Evolutionary conservation across 2,888 invertebrate species (phyloP).

Genomic region (Drosophila phalerata): DNA sequence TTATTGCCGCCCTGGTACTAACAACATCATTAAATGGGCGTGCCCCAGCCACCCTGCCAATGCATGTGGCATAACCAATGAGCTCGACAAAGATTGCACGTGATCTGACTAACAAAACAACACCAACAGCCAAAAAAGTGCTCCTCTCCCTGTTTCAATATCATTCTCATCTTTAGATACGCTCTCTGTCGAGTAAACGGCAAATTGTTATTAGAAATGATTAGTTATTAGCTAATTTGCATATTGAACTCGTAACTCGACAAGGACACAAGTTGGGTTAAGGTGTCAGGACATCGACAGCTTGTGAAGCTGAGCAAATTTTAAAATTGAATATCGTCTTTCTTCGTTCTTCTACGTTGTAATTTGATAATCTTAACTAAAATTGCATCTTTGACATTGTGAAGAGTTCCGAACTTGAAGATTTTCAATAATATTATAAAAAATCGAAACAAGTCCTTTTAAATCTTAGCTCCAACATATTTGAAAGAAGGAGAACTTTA

Average conservation of each 20-base stretch:
- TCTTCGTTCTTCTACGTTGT: too few relatives aligned
- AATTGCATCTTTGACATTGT: too few relatives aligned
- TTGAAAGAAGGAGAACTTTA: too few relatives aligned
- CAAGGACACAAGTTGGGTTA: background rate
- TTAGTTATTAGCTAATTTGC: slow-evolving; percentile 63
- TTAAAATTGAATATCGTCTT: background rate
- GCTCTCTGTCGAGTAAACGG: slow-evolving; percentile 8
- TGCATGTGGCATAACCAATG: slow-evolving; percentile 43
- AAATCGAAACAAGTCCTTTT: too few relatives aligned
- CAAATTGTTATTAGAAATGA: slow-evolving; percentile 67
- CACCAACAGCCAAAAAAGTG: background rate
- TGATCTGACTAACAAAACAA: slow-evolving; percentile 36
- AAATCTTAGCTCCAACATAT: too few relatives aligned
- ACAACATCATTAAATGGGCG: slow-evolving; percentile 55
- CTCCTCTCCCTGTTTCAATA: background rate
- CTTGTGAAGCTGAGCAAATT: background rate
- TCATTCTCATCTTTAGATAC: background rate
- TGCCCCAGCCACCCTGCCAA: slow-evolving; percentile 12
- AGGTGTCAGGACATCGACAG: slow-evolving; percentile 6
- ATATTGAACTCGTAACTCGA: slow-evolving; percentile 34
- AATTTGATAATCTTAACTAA: too few relatives aligned
- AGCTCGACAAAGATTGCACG: slow-evolving; percentile 42
- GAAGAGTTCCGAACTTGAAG: too few relatives aligned
- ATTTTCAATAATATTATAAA: too few relatives aligned
- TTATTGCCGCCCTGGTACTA: slow-evolving; percentile 45